Conservation (phyloP, 2,113 vertebrate genomes). For the Mesitornis unicolor region DNA sequence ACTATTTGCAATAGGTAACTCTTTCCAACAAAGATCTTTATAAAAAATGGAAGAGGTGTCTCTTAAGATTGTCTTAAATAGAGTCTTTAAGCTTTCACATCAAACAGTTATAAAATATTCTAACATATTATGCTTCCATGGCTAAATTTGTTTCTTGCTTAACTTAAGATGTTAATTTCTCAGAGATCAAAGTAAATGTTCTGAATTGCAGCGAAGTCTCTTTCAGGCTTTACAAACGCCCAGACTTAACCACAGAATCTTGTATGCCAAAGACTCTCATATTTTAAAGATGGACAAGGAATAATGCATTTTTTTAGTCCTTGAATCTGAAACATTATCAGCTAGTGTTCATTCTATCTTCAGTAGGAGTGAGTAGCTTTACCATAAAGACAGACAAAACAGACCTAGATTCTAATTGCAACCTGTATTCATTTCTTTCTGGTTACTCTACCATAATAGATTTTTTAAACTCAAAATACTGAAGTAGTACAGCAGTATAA, state of each 20-base stretch:
- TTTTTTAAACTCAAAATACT: background rate
- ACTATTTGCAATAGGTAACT: background rate
- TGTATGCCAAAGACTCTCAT: background rate
- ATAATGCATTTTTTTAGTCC: background rate
- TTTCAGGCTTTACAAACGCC: background rate
- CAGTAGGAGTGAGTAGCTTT: background rate
- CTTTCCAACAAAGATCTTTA: background rate
- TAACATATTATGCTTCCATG: background rate
- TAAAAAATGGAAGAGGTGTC: background rate
- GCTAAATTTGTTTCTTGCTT: background rate
- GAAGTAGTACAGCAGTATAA: background rate
- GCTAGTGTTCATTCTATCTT: background rate
- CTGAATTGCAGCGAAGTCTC: background rate
- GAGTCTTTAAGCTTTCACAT: background rate
- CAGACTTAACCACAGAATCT: background rate
- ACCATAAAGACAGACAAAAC: background rate
- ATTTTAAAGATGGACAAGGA: background rate
- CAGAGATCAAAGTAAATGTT: rapidly evolving
- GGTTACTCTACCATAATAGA: background rate
- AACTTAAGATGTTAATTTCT: background rate
- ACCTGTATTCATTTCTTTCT: background rate
- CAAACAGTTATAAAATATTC: background rate
- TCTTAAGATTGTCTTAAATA: background rate
- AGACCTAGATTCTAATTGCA: background rate
- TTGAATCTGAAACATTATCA: background rate